These are phyloP conservation scores for Cosmia pyralina DNA, from an alignment of 2,888 invertebrate genomes.

Conservation along the genomic window DNA sequence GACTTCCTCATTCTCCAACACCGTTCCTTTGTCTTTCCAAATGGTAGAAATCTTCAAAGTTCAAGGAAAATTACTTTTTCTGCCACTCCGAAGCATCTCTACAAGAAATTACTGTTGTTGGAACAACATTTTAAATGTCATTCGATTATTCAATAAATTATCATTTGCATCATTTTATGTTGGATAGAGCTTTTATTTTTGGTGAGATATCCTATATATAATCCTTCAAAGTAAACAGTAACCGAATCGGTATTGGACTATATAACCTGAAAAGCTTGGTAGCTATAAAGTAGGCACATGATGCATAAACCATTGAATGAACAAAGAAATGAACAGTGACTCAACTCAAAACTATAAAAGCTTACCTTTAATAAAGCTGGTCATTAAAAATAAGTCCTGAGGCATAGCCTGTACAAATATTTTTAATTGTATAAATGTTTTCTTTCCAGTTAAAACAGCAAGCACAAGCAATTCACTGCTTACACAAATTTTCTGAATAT, in stretches of 20 bases:
- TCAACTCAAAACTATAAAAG: neutral
- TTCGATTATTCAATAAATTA: constrained; percentile 36
- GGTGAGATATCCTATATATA: too few relatives aligned
- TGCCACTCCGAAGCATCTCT: constrained; percentile 15
- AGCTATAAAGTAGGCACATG: neutral
- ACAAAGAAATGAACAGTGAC: constrained; percentile 6
- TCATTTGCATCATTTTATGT: constrained; percentile 48
- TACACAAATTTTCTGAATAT: neutral
- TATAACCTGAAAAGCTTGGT: neutral
- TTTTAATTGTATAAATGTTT: neutral
- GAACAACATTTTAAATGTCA: constrained; percentile 52
- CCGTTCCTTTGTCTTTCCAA: constrained; percentile 36
- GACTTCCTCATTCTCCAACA: constrained; percentile 56
- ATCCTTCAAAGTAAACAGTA: neutral
- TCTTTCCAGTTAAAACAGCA: neutral
- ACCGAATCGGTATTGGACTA: neutral
- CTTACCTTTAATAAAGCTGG: too few relatives aligned
- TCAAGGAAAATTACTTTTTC: constrained; percentile 58
- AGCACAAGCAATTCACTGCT: neutral
- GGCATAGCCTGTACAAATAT: neutral
- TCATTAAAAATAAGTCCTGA: neutral
- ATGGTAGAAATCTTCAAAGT: constrained; percentile 45
- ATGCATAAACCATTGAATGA: neutral
- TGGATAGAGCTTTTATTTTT: constrained; percentile 1
- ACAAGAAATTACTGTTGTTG: constrained; percentile 19